phyloP scores from a whole-genome alignment of 2,113 vertebrate genomes.

The Excalfactoria chinensis region DNA sequence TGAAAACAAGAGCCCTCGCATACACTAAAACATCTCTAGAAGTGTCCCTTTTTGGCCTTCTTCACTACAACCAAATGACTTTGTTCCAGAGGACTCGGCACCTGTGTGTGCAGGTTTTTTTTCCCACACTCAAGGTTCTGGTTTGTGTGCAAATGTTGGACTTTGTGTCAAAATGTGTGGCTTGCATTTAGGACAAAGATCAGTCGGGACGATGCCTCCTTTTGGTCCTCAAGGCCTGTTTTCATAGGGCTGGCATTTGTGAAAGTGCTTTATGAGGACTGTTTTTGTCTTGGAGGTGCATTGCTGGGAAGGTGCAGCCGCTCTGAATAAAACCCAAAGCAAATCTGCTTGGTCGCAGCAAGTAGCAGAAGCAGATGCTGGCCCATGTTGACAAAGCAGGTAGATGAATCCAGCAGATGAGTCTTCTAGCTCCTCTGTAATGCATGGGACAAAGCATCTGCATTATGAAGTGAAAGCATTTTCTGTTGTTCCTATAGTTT shows the following conservation, averaged over 20 bases:
- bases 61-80: neutral
- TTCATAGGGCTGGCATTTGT: neutral
- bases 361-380: neutral
- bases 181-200: neutral
- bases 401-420: neutral
- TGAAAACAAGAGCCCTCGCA: constrained; percentile 3
- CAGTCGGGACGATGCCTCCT: neutral
- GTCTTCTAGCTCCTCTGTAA: neutral
- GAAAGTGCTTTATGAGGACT: neutral
- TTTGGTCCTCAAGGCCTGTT: neutral
- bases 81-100: neutral
- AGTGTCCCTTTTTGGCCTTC: neutral
- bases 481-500: neutral
- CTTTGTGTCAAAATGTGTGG: neutral
- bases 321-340: neutral
- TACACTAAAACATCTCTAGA: neutral
- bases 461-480: neutral
- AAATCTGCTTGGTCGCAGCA: neutral
- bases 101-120: neutral
- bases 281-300: neutral
- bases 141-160: neutral
- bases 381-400: neutral
- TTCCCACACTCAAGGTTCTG: neutral
- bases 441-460: neutral
- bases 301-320: neutral